Base-by-base conservation (phyloP, 1,140 invertebrate species). In the Pseudobourletiella spinata region DNA sequence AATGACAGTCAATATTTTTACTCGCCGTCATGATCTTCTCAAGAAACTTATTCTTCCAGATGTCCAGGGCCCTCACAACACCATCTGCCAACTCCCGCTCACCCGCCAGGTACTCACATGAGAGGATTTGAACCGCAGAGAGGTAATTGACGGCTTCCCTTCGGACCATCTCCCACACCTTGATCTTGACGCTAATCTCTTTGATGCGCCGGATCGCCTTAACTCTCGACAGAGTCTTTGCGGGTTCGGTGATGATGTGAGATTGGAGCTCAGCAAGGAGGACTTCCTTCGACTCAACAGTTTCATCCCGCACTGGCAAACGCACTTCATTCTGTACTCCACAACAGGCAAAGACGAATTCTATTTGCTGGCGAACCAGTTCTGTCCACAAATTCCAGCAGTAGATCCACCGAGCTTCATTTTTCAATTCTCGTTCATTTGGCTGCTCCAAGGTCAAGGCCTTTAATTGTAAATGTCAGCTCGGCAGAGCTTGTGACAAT, bases 341-440 rank as follows among this genome's bases (percentile, higher is more conserved):
- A 8, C 8, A 39, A 11, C n/a, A 8, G 8, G 8, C 32, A 39
- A 11, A 39, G 22, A 48, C 6, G 14, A 22, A 18, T 18, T 14
- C 20, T 22, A 48, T 18, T 18, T 48, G 6, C 25, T 54, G 50
- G 8, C 50, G 50, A 15, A 30, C 24, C 14, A 54, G 50, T 28
- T 54, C 50, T 14, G 50, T 54, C 50, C 50, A 54, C 28, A 54
- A 54, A 22, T 54, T 54, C 16, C 20, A 54, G 25, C 50, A 11
- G 30, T 28, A 54, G 25, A 54, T 54, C 50, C 50, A 54, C 15
- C 50, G 20, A 4, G 20, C 25, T 30, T 54, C 50, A 22, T 54
- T 54, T 28, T 54, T 54, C 50, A 54, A 28, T 8, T 54, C 50
- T 14, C 50, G 6, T 28, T 54, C 50, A 28, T 54, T 54, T 15